Evolutionary conservation across 2,113 vertebrate genomes (phyloP).

Genomic region (Ailurus styani): DNA sequence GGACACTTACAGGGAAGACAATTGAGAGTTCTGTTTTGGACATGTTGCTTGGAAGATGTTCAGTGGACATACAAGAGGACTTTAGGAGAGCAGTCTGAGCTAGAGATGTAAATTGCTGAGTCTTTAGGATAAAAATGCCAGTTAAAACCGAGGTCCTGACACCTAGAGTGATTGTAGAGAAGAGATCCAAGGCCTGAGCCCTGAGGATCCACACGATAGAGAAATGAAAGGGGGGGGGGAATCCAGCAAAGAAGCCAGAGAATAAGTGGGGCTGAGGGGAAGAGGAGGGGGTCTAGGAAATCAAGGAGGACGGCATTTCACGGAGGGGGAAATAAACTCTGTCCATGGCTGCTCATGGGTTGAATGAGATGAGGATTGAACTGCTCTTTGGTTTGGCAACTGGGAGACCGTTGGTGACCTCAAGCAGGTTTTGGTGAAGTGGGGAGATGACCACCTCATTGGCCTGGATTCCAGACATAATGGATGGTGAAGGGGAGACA

Average conservation of each 20-base stretch:
- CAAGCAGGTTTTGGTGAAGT: neutral
- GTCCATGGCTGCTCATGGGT: neutral
- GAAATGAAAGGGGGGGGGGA: neutral
- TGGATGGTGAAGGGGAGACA: neutral
- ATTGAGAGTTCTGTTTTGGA: neutral
- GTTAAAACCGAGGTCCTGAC: neutral
- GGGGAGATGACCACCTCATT: too few species aligned
- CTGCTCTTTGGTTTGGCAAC: neutral
- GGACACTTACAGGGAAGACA: neutral
- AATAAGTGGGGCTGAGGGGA: neutral
- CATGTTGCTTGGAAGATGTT: neutral
- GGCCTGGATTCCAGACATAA: neutral
- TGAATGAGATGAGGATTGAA: neutral
- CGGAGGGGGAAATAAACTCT: neutral
- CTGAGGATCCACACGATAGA: neutral
- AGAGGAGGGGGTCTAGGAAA: neutral
- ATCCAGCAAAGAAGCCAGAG: neutral
- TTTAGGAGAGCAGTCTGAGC: neutral
- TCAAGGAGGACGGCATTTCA: neutral
- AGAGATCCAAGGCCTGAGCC: neutral
- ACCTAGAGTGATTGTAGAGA: neutral
- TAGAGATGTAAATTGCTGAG: neutral
- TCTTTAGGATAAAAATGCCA: neutral
- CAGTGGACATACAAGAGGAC: neutral
- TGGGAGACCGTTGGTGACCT: neutral